Evolutionary conservation across 1,140 invertebrate species (phyloP), one percentile per base, ranked within the genome.

Genomic region (Leptinotarsa defecta): DNA sequence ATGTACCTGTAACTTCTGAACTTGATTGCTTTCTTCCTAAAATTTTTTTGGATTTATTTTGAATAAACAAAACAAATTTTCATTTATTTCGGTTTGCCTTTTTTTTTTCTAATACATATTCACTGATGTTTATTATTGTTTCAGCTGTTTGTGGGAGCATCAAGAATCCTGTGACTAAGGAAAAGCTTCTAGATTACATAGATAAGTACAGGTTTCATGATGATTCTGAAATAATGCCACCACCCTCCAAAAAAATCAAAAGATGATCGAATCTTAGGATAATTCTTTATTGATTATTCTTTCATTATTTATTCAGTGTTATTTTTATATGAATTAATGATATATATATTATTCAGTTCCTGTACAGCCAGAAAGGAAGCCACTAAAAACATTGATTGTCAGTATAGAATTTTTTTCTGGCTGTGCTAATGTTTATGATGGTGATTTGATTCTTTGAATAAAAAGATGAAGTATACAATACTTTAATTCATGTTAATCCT

Each of bases 141-240:
- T 34, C 85, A 92, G 90, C 91, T 77, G 92, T 94, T 43, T 90
- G 86, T 76, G 86, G 90, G 57, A 92, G 90, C 81, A 94, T 98
- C 82, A 82, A 81, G 20, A 85, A 92, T 80, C 96, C 96, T 0
- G 91, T 98, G 0, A 96, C 95, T 1, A 93, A 92, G 84, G 91
- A 96, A 27, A 87, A 88, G 74, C 88, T 98, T 17, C 83, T 97
- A 34, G 86, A 92, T 48, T 94, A 88, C 82, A 96, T 97, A 77
- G 87, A 91, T 11, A 86, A 85, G 11, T 85, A 91, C 76, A 86
- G 89, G 73, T 93, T 88, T 84, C 84, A 87, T 34, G 89, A 91
- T 76, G 90, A 92, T 79, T 84, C 86, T 13, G 88, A 91, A 74
- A 87, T 90, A 74, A 92, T 92, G 90, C 91, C 91, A 63, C 91